These are phyloP conservation scores for Trichacis sp. DNA, from an alignment of 2,888 invertebrate species.

Conservation along the genomic window DNA sequence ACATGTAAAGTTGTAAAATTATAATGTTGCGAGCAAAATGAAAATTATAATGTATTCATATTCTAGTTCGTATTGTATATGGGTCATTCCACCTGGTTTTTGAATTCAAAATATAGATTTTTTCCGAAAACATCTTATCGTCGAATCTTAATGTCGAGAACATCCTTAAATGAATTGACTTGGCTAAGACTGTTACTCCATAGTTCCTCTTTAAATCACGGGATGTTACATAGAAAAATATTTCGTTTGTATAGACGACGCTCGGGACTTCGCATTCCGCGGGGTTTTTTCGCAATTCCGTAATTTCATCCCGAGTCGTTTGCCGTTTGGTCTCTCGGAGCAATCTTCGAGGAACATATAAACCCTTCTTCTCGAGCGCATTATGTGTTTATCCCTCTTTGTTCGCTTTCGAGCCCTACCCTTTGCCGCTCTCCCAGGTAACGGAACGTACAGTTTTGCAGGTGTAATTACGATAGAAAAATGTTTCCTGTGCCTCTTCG, in stretches of 20 bases:
- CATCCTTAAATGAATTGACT: too few relatives aligned
- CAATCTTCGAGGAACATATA: slow-evolving; percentile 33
- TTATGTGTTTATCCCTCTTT: slow-evolving; percentile 16
- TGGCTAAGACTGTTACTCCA: too few relatives aligned
- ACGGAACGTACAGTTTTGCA: slow-evolving; percentile 34
- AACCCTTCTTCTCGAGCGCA: slow-evolving; percentile 36
- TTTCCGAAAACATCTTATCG: too few relatives aligned
- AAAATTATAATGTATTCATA: too few relatives aligned
- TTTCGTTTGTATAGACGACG: too few relatives aligned
- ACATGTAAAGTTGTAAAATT: too few relatives aligned
- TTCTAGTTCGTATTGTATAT: too few relatives aligned
- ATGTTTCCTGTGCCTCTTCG: slow-evolving; percentile 11
- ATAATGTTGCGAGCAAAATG: too few relatives aligned
- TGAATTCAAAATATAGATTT: too few relatives aligned
- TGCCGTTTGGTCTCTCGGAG: slow-evolving; percentile 40
- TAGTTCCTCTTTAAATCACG: too few relatives aligned
- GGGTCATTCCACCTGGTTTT: slow-evolving; percentile 28
- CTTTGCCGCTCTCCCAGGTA: slow-evolving; percentile 16
- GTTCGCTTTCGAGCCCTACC: slow-evolving; percentile 23
- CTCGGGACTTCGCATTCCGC: slow-evolving; percentile 30
- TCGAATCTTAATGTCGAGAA: too few relatives aligned
- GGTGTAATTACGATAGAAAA: slow-evolving; percentile 37
- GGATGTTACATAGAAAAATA: too few relatives aligned
- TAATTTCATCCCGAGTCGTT: slow-evolving; percentile 51
- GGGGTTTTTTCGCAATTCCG: slow-evolving; percentile 57